Evolutionary conservation across 2,113 vertebrate species (phyloP).

Genomic region (Camarhynchus parvulus): DNA sequence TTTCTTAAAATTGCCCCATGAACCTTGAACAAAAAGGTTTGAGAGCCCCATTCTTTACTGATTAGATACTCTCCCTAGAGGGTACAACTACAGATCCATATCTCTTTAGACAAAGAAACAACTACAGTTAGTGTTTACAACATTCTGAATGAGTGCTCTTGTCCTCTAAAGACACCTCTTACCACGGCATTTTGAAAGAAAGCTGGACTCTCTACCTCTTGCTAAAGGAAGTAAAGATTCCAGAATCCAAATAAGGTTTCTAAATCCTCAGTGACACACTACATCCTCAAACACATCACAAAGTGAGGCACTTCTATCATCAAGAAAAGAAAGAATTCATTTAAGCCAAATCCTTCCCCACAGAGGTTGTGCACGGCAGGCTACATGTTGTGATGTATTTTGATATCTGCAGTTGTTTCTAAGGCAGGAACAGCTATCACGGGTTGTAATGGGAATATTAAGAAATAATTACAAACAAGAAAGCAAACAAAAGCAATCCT

Average conservation of each 20-base stretch:
- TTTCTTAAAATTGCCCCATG: not conserved
- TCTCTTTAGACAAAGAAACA: not conserved
- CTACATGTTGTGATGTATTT: not conserved
- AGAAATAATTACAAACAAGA: not conserved
- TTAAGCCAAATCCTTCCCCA: not conserved
- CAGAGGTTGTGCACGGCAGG: not conserved
- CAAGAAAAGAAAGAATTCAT: not conserved
- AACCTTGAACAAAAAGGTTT: not conserved
- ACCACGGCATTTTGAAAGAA: not conserved
- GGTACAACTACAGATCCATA: not conserved
- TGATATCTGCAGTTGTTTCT: not conserved
- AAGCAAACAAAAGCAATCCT: not conserved
- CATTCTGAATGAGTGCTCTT: not conserved
- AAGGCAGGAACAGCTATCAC: not conserved
- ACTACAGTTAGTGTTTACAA: not conserved
- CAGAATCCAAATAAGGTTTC: not conserved
- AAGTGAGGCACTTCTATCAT: not conserved
- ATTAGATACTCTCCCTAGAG: not conserved
- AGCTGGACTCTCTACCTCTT: not conserved
- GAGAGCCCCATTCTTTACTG: not conserved
- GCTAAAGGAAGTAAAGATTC: not conserved
- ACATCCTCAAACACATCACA: not conserved
- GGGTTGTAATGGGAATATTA: not conserved
- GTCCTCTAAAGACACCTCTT: not conserved
- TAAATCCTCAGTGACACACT: not conserved